Evolutionary conservation across 2,888 invertebrate genomes (phyloP), one percentile per base, ranked within the genome.

Genomic region (Apamea crenata): DNA sequence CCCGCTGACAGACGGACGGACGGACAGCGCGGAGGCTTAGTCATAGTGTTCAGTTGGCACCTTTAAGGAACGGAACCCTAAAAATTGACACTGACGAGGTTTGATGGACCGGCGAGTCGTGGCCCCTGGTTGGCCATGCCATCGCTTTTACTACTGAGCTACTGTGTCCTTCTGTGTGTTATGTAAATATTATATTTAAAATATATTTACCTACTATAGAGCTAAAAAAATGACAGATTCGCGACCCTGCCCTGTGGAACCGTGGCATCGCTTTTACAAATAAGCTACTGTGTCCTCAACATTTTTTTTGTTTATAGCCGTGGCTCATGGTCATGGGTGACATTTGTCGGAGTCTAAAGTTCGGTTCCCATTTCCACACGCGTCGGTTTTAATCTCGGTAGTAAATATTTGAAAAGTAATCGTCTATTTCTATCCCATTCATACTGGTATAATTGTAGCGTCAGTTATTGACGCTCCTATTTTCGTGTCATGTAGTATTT

Each of bases 361-460:
- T 29, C 32, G 14, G 61, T n/a, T 36, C 36, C n/a, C n/a, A n/a
- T n/a, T n/a, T n/a, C 10, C 59, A n/a, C 59, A 36, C n/a, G 61
- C 32, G 32, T 16, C 21, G 12, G 8, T 40, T 29, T 65, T 65
- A 36, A 29, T 14, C 29, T 29, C 25, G 12, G 4, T 56, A 18
- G 36, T 18, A 63, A 70, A 36, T 63, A 63, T 25, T 59, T 50
- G 4, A 8, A 63, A 14, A 8, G 36, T 25, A 25, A 65, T 18
- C 16, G 21, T 18, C 8, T 81, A 69, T 76, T 73, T 86, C 77
- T 67, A 77, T 59, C 29, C 59, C 84, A 83, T 78, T 74, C 78
- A 84, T 73, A 16, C 44, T 50, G 14, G n/a, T 10, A 10, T 3
- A n/a, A 12, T 25, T 25, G 8, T 56, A 56, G 25, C 21, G 21